These are phyloP conservation scores for Syngnathus rostellatus DNA, from an alignment of 2,797 vertebrate species.

Conservation along the genomic window DNA sequence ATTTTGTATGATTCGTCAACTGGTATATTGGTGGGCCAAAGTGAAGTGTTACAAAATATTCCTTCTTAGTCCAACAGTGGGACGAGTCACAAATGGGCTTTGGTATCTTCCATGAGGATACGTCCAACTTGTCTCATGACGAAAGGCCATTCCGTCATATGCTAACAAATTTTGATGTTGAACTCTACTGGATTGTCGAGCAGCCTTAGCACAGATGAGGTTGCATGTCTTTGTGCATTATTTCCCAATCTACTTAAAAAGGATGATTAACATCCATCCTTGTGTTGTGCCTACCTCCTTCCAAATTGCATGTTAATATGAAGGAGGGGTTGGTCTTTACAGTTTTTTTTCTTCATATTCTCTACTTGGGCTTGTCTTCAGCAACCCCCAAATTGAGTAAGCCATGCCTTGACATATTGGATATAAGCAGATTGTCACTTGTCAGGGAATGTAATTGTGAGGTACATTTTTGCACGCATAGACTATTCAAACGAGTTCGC, in stretches of 20 bases:
- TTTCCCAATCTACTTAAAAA: slow-evolving; percentile 25
- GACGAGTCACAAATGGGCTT: neutral
- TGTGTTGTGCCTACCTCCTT: slow-evolving; percentile 76
- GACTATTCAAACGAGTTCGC: slow-evolving; percentile 17
- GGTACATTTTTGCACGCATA: slow-evolving; percentile 12
- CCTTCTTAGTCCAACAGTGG: neutral
- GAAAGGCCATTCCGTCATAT: neutral
- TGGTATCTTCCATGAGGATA: neutral
- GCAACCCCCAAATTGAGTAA: slow-evolving; percentile 20
- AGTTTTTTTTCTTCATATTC: slow-evolving; percentile 7
- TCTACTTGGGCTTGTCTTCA: slow-evolving; percentile 15
- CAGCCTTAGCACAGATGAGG: slow-evolving; percentile 36
- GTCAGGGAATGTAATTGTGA: neutral
- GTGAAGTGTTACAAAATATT: neutral
- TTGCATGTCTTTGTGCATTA: slow-evolving; percentile 19
- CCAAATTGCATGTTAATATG: slow-evolving; percentile 54
- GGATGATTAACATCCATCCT: slow-evolving; percentile 22
- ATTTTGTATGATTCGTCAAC: neutral
- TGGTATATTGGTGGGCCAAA: neutral
- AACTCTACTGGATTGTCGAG: slow-evolving; percentile 27
- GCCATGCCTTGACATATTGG: slow-evolving; percentile 12
- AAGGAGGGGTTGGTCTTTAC: slow-evolving; percentile 21
- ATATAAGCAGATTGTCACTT: neutral
- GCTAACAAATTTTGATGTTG: slow-evolving; percentile 20
- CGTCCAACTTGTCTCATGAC: neutral